Evolutionary conservation across 1,140 invertebrate genomes (phyloP).

Genomic region (Macrobrachium rosenbergii): DNA sequence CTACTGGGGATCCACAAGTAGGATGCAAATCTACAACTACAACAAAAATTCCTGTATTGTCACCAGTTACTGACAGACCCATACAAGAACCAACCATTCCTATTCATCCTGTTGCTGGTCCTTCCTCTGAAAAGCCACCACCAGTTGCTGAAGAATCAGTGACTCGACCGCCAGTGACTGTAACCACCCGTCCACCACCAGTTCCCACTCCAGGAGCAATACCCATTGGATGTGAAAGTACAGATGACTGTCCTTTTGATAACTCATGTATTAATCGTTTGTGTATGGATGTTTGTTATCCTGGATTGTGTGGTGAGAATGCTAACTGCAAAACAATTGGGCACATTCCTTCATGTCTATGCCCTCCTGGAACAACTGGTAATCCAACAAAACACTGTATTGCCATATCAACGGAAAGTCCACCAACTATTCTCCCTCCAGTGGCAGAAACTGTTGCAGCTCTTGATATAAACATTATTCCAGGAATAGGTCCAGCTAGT

Average conservation of each 20-base stretch:
- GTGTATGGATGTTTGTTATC: conserved; percentile 86
- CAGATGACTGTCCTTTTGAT: conserved; percentile 88
- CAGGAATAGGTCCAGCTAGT: conserved; percentile 9
- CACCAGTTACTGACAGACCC: conserved; percentile 22
- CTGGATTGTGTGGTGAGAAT: conserved; percentile 68
- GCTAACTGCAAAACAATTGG: conserved; percentile 67
- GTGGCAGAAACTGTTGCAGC: not conserved
- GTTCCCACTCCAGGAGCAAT: conserved; percentile 82
- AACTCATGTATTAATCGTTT: conserved; percentile 87
- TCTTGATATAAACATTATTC: conserved; percentile 18
- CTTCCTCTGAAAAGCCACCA: conserved; percentile 27
- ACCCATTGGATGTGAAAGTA: conserved; percentile 81
- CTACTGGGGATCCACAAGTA: conserved; percentile 65
- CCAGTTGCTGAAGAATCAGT: conserved; percentile 37
- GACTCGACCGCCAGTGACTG: conserved; percentile 74
- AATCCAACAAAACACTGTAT: conserved; percentile 71
- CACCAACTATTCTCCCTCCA: conserved; percentile 22
- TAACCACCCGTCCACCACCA: conserved; percentile 79
- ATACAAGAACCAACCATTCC: not conserved
- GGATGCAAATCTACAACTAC: conserved; percentile 54
- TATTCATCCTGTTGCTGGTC: conserved; percentile 44
- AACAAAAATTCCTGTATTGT: conserved; percentile 36
- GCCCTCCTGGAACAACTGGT: conserved; percentile 68
- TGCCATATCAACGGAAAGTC: conserved; percentile 44
- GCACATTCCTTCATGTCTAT: conserved; percentile 67